phyloP scores from a whole-genome alignment of 2,797 vertebrate genomes.

The Novumbra hubbsi region DNA sequence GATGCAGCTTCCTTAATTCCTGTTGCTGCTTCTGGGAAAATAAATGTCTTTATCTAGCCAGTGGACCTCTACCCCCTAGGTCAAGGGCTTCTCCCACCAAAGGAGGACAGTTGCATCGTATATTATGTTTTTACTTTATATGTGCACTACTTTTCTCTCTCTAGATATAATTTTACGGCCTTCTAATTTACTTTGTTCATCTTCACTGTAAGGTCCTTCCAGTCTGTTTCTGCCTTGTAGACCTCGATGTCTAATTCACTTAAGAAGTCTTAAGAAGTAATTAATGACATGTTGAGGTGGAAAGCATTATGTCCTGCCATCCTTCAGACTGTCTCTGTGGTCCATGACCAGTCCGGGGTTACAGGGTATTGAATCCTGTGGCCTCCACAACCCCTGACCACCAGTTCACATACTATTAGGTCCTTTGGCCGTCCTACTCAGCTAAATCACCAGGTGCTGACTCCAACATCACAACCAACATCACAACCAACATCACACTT shows the following conservation, averaged over 20 bases:
- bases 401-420: background rate
- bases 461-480: background rate
- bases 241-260: background rate
- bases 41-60: slow-evolving; percentile 42
- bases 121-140: background rate
- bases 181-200: background rate
- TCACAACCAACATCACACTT: background rate
- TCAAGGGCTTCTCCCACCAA: slow-evolving; percentile 10
- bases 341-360: background rate
- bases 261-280: background rate
- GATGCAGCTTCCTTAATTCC: slow-evolving; percentile 31
- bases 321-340: background rate
- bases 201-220: background rate
- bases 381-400: background rate
- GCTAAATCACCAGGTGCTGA: too few relatives aligned
- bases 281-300: background rate
- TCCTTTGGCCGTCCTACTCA: background rate
- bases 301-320: background rate
- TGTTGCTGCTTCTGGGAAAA: slow-evolving; percentile 22
- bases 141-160: background rate
- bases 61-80: slow-evolving; percentile 9
- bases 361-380: background rate
- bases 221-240: background rate
- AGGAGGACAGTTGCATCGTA: background rate
- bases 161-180: background rate